Percentiles rank a stretch among this genome's conserved stretches.
Conservation (phyloP, 2,888 invertebrate genomes). For the Lepidocyrtinus sp. region DNA sequence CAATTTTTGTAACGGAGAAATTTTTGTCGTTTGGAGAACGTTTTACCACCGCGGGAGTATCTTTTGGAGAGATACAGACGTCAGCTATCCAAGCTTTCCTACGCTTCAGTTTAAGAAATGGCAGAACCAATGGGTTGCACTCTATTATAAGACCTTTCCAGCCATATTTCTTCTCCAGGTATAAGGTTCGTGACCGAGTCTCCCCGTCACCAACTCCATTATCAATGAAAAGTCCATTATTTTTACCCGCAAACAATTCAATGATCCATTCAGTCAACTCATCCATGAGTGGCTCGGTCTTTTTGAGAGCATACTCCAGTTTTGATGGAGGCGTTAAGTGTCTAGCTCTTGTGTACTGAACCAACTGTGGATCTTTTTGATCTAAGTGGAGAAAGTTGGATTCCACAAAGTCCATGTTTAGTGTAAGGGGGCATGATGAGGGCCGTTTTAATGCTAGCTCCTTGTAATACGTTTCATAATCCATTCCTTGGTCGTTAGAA, state of each 20-base stretch:
- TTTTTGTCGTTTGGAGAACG: too few species aligned
- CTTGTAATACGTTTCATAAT: too few species aligned
- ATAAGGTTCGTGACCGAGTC: neutral
- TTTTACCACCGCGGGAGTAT: neutral
- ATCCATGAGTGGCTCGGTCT: neutral
- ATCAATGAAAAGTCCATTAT: conserved; percentile 22
- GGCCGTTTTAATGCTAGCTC: too few species aligned
- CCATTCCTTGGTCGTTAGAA: too few species aligned
- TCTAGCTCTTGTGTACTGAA: conserved; percentile 17
- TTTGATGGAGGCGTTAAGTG: conserved; percentile 27
- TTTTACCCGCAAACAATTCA: neutral
- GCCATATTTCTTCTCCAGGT: neutral
- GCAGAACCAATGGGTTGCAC: conserved; percentile 4
- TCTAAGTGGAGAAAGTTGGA: neutral
- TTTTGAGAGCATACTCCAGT: conserved; percentile 17
- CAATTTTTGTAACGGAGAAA: too few species aligned
- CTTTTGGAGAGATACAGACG: conserved; percentile 20
- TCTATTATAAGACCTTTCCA: conserved; percentile 34
- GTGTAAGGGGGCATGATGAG: too few species aligned
- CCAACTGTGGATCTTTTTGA: conserved; percentile 18
- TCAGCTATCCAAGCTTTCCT: conserved; percentile 36
- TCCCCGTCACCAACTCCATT: conserved; percentile 26
- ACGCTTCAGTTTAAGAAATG: neutral
- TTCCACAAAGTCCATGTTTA: neutral
- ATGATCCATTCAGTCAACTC: neutral